Percentiles rank a stretch among this genome's conserved stretches.
Conservation (phyloP, 2,113 vertebrate genomes). For the Epinephelus moara region DNA sequence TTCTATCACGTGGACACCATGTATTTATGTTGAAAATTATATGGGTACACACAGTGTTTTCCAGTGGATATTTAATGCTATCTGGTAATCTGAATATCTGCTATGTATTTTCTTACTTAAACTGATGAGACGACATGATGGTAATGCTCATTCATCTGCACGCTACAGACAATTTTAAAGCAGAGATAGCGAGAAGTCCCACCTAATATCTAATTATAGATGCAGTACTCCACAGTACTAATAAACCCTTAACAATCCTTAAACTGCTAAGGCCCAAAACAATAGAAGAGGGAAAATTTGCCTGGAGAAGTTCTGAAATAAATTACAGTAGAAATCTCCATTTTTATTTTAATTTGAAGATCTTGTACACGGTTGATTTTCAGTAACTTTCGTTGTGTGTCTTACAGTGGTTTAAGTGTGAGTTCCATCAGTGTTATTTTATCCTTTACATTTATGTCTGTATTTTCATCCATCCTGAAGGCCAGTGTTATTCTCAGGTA, state of each 20-base stretch:
- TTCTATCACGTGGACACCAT: no score
- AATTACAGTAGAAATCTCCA: neutral
- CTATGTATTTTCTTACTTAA: neutral
- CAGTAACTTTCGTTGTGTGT: slow-evolving; percentile 21
- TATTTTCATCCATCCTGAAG: slow-evolving; percentile 38
- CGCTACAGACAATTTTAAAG: neutral
- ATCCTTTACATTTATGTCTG: slow-evolving; percentile 42
- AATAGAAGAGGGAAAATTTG: neutral
- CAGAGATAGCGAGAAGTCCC: neutral
- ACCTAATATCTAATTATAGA: neutral
- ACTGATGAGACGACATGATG: neutral
- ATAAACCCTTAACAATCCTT: neutral
- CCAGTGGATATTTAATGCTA: neutral
- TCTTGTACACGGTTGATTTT: slow-evolving; percentile 23
- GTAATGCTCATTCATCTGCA: neutral
- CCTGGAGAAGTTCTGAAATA: neutral
- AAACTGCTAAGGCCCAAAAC: neutral
- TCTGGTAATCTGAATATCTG: neutral
- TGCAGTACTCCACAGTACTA: neutral
- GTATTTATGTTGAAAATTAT: neutral
- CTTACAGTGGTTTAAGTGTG: slow-evolving; percentile 19
- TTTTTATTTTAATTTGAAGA: neutral
- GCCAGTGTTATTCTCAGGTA: neutral
- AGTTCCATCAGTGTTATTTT: slow-evolving; percentile 31
- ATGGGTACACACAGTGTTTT: neutral